Evolutionary conservation across 2,113 vertebrate genomes (phyloP), one percentile per base, ranked within the genome.

Genomic region (Anguilla japonica): DNA sequence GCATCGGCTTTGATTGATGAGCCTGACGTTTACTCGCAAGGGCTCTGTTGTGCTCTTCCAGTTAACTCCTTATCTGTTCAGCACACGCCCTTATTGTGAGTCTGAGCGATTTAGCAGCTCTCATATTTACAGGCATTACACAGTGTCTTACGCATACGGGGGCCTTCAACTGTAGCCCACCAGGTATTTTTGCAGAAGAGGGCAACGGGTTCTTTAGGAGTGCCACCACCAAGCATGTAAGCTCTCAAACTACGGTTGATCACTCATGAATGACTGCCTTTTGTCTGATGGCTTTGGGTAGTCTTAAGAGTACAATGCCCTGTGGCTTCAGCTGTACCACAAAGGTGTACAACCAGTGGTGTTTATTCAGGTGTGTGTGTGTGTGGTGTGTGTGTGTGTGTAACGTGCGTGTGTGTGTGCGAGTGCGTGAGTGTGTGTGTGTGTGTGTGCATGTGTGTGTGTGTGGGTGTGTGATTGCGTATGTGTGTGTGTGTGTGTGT

Each of bases 201-300:
- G 22, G 20, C 22, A 60, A 67, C 60, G 22, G 60, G 5, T 5
- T 67, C 3, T 22, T 67, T 67, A 26, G 60, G 18, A 20, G 5
- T 67, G 60, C 4, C 26, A 22, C 60, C 22, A 67, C 18, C 22
- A 22, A 5, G 60, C 60, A 67, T 26, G 18, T 8, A 26, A 22
- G 18, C 18, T 26, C 57, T 14, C 8, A 26, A 26, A 67, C 20
- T 67, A 20, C 60, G 22, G 20, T 26, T 9, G 18, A 67, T 67
- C 60, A 67, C 18, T 67, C 50, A 14, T 11, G 50, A 53, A 14
- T 60, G 82, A 84, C 80, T 90, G 86, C 84, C 84, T 88, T 82
- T 86, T 53, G 50, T 53, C 11, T 53, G 50, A 14, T 9, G 11
- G 50, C 50, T 53, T 53, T 53, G 7, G 7, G 9, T 11, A 11